phyloP scores from a whole-genome alignment of 2,113 vertebrate species.

The Ovis canadensis region DNA sequence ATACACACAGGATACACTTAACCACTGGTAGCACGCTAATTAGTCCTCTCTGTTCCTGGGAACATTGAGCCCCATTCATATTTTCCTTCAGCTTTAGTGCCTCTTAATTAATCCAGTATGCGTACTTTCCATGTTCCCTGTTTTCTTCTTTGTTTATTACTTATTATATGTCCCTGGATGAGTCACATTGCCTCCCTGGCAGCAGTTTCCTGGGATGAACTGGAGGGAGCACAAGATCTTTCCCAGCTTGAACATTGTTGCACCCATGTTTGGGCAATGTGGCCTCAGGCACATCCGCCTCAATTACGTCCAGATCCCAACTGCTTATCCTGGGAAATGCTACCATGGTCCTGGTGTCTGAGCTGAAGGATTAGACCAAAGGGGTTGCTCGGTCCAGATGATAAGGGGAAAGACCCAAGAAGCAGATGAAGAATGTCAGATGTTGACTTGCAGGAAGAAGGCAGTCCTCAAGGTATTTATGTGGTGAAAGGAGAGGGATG shows the following conservation, averaged over 20 bases:
- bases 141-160: background rate
- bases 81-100: slow-evolving; percentile 13
- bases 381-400: background rate
- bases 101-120: slow-evolving; percentile 38
- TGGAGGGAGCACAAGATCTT: background rate
- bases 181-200: slow-evolving; percentile 34
- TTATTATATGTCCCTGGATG: slow-evolving; percentile 11
- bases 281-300: background rate
- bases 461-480: background rate
- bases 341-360: background rate
- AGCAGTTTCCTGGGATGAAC: background rate
- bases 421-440: background rate
- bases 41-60: background rate
- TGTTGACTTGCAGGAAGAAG: background rate
- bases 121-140: background rate
- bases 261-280: background rate
- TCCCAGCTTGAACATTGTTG: background rate
- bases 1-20: background rate
- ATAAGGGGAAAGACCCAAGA: background rate
- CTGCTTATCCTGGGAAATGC: background rate
- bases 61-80: background rate
- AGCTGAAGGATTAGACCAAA: background rate
- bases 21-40: background rate
- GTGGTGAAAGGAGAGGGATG: background rate
- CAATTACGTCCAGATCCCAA: background rate